Base-by-base conservation (phyloP, 1,140 invertebrate genomes). In the Drosophila kanapiae region DNA sequence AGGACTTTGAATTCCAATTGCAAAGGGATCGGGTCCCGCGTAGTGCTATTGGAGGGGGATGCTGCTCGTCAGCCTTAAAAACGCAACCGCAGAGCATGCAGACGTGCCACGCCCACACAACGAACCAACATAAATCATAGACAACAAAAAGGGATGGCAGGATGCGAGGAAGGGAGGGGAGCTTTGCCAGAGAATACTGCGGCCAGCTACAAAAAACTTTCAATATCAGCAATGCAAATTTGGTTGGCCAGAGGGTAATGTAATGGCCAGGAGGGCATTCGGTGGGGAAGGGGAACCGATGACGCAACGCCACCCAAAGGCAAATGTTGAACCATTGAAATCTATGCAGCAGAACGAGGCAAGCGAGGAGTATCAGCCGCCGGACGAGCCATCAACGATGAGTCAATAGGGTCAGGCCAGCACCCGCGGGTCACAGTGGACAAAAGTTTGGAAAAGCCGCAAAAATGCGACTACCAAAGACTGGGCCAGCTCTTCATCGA, bases 191-290 rank as follows among this genome's bases (percentile, higher is more conserved):
- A 57, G 71, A 82, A 76, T 65, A 76, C 84, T 77, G 76, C 76
- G 67, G 64, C 70, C 67, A 42, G 45, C 51, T 68, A 88, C 80
- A 87, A 80, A 80, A 82, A 77, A 64, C 75, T 79, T 88, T 82
- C 84, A 87, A 87, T 87, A 87, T 87, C 84, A 87, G 84, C 84
- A 87, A 87, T 88, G 84, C 85, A 88, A 90, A 88, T 88, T 88
- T 75, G 42, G 65, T 58, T 61, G 51, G 75, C 51, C 51, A 60
- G 49, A 45, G 67, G 48, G 64, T 48, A 49, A 62, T 38, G 43
- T 48, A 49, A 62, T 33, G 49, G 35, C 23, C 40, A 42, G 16
- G 9, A 16, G 49, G 14, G 43, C n/a, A 54, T 54, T 14, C n/a
- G 33, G 16, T 14, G 37, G 13, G 70, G 29, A 6, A n/a, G 49